Percentiles rank a stretch among this genome's conserved stretches.
Conservation (phyloP, 2,888 invertebrate genomes). For the Nymphalis urticae region DNA sequence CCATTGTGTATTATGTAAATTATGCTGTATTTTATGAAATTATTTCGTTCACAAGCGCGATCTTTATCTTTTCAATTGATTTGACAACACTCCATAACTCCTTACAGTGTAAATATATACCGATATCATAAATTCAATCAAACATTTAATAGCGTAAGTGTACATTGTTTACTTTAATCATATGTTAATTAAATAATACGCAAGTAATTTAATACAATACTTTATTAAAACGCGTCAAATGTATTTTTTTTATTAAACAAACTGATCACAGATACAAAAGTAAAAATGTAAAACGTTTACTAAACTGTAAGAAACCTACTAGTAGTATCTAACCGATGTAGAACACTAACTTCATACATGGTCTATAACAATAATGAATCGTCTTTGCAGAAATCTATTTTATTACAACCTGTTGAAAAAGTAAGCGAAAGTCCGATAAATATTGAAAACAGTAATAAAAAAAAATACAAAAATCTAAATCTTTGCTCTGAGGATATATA, state of each 20-base stretch:
- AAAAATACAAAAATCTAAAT: too few species aligned
- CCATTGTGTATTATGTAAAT: too few species aligned
- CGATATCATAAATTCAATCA: too few species aligned
- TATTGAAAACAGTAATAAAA: too few species aligned
- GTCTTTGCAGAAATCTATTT: background rate
- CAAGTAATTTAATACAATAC: slow-evolving; percentile 6
- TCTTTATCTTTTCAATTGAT: too few species aligned
- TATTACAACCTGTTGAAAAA: background rate
- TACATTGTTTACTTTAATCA: background rate
- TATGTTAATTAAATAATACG: background rate
- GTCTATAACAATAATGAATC: background rate
- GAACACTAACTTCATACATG: slow-evolving; percentile 4
- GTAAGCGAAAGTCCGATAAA: too few species aligned
- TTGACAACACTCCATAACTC: too few species aligned
- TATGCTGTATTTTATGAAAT: too few species aligned
- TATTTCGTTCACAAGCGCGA: too few species aligned
- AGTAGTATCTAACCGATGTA: background rate
- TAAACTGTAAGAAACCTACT: background rate
- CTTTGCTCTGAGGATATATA: too few species aligned
- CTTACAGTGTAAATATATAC: too few species aligned
- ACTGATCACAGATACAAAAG: slow-evolving; percentile 46
- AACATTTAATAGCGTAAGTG: too few species aligned
- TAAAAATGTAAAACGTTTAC: slow-evolving; percentile 36
- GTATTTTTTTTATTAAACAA: slow-evolving; percentile 33
- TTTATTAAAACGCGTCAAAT: slow-evolving; percentile 33